Percentiles rank a stretch among this genome's conserved stretches.
Evolutionary conservation across 2,113 vertebrate genomes (phyloP).

Genomic region (Zapornia atra): DNA sequence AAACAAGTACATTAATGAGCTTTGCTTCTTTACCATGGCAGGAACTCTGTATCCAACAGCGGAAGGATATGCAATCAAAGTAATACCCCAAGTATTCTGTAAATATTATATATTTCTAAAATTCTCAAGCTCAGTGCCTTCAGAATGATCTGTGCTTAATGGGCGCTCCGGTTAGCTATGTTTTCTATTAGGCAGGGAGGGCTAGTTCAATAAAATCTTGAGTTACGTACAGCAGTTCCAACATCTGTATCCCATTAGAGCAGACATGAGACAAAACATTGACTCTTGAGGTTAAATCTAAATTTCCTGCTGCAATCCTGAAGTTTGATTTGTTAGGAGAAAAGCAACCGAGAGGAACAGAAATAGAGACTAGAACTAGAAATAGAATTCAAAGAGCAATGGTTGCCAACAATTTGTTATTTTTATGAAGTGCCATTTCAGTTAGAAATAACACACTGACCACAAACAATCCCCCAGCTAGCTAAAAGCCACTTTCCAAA

Average conservation of each 20-base stretch:
- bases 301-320: conserved; percentile 80
- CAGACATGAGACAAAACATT: conserved; percentile 82
- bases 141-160: conserved; percentile 61
- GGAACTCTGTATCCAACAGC: not conserved
- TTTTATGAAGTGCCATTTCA: conserved; percentile 67
- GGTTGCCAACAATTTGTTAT: conserved; percentile 67
- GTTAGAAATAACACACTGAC: conserved; percentile 54
- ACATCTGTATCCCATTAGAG: conserved; percentile 81
- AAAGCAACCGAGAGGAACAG: conserved; percentile 68
- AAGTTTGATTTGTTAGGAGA: conserved; percentile 74
- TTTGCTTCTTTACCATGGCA: not conserved
- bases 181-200: conserved; percentile 76
- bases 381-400: conserved; percentile 63
- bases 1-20: not conserved
- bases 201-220: conserved; percentile 71
- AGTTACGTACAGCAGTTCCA: conserved; percentile 72
- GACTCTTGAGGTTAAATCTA: conserved; percentile 82
- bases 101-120: conserved; percentile 16
- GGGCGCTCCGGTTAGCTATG: conserved; percentile 60
- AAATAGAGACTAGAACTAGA: conserved; percentile 61
- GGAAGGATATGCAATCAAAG: conserved; percentile 42
- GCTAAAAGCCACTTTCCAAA: conserved; percentile 9
- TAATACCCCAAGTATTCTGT: conserved; percentile 55
- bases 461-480: conserved; percentile 49
- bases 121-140: conserved; percentile 51